Base-by-base conservation (phyloP, 2,113 vertebrate genomes). In the Thymallus thymallus region DNA sequence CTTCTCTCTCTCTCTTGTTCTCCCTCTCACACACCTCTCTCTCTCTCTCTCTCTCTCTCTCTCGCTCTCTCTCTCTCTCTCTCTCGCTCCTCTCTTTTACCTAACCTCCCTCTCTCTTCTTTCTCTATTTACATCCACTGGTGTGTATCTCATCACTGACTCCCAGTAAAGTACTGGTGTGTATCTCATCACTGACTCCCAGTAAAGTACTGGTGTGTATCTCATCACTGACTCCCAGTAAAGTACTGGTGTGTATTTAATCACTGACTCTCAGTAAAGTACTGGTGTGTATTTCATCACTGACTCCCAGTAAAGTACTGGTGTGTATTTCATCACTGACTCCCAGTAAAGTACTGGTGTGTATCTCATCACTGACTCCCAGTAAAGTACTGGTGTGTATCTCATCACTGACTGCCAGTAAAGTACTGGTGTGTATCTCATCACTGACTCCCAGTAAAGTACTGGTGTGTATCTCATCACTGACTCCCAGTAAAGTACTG, bases 121-220 rank as follows among this genome's bases (percentile, higher is more conserved):
- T 22, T 68, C 41, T 45, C 4, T 55, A 18, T 62, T 7, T 35
- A 10, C 20, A 18, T 69, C 10, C 62, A 23, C 24, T 64, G 12
- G 23, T 64, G 56, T 60, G n/a, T 22, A 51, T 60, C 56, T 69
- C 30, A 32, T 71, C 61, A 16, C 73, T 63, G 23, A 64, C 70
- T 74, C 45, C 72, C 73, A 71, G 61, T 56, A 62, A 73, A 75
- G 46, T 61, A 77, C 69, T 71, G n/a, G n/a, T 72, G 67, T 69
- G 73, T 60, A 58, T 75, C 66, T 29, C 76, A 68, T n/a, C 61
- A 16, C 73, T 63, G 23, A 64, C 70, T 74, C 45, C 72, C 73
- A 71, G 61, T 56, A 62, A 73, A 75, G 46, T 61, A 77, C 69
- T 71, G n/a, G n/a, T 72, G 67, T 69, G 73, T 60, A 58, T 75